Conservation (phyloP, 1,140 invertebrate species). For the Vanessa atalanta region DNA sequence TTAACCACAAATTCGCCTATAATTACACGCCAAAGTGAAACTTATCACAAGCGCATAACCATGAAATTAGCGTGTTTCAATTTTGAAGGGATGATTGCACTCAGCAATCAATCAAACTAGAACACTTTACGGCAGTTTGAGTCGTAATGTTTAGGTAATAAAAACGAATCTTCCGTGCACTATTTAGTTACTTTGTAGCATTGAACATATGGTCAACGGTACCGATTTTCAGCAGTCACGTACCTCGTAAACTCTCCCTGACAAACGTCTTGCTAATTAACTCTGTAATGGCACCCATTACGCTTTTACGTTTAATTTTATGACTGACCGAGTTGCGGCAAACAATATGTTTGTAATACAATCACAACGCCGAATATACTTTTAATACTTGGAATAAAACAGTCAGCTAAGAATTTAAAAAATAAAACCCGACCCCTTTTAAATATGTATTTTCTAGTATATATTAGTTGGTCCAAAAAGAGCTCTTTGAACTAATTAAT, state of each 20-base stretch:
- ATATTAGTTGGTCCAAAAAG: too few relatives aligned
- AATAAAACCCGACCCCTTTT: background rate
- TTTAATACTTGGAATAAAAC: conserved; percentile 14
- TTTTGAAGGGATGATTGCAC: background rate
- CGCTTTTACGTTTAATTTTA: conserved; percentile 68
- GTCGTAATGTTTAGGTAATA: background rate
- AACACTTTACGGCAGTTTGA: background rate
- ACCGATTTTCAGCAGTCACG: conserved; percentile 45
- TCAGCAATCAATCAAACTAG: background rate
- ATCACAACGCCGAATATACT: conserved; percentile 31
- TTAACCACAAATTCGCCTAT: background rate
- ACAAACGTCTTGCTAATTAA: conserved; percentile 70
- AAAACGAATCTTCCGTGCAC: background rate
- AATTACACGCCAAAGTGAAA: background rate
- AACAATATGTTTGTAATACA: conserved; percentile 25
- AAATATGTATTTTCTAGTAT: too few relatives aligned
- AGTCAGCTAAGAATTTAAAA: background rate
- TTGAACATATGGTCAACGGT: conserved; percentile 12
- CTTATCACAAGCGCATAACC: background rate
- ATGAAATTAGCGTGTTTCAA: background rate
- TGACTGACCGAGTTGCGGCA: conserved; percentile 48
- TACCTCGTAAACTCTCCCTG: conserved; percentile 59
- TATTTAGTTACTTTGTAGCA: conserved; percentile 1
- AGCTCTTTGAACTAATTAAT: too few relatives aligned
- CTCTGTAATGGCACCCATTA: conserved; percentile 64